Evolutionary conservation across 2,113 vertebrate genomes (phyloP).

Genomic region (Oenanthe oenanthe): DNA sequence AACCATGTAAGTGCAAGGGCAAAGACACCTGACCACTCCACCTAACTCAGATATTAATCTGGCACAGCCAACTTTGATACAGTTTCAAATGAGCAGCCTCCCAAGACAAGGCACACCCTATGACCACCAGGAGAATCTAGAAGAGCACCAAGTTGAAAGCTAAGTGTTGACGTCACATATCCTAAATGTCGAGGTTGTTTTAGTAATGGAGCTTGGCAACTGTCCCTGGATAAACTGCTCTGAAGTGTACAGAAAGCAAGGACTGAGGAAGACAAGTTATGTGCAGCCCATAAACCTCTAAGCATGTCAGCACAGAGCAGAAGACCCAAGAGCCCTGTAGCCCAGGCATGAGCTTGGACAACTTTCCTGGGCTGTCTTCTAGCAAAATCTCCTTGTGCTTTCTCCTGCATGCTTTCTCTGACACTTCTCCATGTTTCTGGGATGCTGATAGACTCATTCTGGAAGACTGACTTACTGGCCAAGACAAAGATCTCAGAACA

Average conservation of each 20-base stretch:
- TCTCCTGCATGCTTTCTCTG: neutral
- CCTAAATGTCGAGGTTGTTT: accelerated
- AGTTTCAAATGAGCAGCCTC: neutral
- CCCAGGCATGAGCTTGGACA: neutral
- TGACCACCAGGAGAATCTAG: neutral
- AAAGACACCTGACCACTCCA: neutral
- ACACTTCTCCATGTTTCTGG: neutral
- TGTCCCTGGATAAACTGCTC: neutral
- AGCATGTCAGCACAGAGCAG: neutral
- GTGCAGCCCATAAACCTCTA: neutral
- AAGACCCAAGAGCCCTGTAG: neutral
- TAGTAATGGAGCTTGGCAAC: neutral
- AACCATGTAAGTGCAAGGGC: neutral
- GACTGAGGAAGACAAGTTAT: neutral
- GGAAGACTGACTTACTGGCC: neutral
- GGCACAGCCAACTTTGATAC: neutral
- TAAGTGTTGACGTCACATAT: accelerated
- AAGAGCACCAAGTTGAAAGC: neutral
- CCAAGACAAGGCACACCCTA: neutral
- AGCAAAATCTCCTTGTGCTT: neutral
- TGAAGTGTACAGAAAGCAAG: neutral
- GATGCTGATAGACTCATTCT: neutral
- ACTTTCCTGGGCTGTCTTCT: neutral
- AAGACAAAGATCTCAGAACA: neutral
- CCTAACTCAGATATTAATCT: neutral